A percentile compares a stretch with the other conserved stretches of the same genome.
Conservation (phyloP, 2,113 vertebrate genomes). For the Callorhinus ursinus region DNA sequence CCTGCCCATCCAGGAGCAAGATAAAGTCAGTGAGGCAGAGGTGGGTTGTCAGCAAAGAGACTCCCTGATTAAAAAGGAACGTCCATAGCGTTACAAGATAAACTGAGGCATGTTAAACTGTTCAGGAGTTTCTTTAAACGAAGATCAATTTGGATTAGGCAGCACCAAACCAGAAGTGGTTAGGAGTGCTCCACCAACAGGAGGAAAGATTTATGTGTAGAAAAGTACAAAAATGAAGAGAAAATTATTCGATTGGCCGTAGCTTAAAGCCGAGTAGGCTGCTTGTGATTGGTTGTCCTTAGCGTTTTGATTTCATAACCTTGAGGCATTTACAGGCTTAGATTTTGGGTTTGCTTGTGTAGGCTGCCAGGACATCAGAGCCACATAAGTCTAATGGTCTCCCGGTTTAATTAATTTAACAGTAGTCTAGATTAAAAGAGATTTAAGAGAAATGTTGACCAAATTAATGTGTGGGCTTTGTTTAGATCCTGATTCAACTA, state of each 20-base stretch:
- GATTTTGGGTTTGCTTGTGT: neutral
- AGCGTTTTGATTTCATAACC: neutral
- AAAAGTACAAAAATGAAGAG: neutral
- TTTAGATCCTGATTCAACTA: constrained; percentile 35
- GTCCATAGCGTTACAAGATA: neutral
- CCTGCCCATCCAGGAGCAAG: neutral
- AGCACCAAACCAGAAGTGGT: neutral
- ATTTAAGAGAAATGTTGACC: neutral
- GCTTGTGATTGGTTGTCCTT: neutral
- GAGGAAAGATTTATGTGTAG: neutral
- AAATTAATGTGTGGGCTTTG: neutral
- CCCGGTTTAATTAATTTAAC: neutral
- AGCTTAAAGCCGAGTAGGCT: neutral
- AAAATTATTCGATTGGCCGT: neutral
- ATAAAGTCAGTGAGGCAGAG: neutral
- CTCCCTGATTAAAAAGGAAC: neutral
- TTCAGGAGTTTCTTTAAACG: neutral
- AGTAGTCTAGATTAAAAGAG: constrained; percentile 26
- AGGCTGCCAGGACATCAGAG: neutral
- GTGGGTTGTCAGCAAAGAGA: neutral
- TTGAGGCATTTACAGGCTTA: neutral
- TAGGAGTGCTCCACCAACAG: neutral
- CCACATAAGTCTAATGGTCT: neutral
- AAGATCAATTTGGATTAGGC: neutral
- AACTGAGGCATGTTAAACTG: neutral